Conservation (phyloP, 2,113 vertebrate genomes). For the Accipiter cooperii region DNA sequence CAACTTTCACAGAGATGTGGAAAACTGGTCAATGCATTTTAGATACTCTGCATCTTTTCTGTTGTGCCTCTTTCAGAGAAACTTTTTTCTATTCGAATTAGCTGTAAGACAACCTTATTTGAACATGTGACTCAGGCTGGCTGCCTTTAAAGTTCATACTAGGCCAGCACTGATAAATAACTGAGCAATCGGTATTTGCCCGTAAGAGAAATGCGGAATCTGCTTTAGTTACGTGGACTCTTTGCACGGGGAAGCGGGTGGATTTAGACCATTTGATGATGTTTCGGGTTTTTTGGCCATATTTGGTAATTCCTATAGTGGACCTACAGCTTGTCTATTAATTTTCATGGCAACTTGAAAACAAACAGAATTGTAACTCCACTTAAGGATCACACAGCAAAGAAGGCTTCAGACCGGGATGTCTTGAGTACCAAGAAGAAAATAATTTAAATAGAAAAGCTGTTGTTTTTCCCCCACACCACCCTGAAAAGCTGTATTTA, state of each 20-base stretch:
- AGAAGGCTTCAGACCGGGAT: background rate
- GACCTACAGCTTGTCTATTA: background rate
- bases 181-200: background rate
- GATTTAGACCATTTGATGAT: background rate
- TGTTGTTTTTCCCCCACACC: background rate
- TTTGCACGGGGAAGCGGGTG: background rate
- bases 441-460: background rate
- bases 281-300: background rate
- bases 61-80: background rate
- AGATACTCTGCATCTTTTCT: background rate
- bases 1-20: background rate
- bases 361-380: background rate
- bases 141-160: conserved; percentile 7
- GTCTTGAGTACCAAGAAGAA: background rate
- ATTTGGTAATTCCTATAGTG: background rate
- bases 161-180: conserved; percentile 31
- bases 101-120: background rate
- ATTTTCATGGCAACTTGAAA: conserved; percentile 41
- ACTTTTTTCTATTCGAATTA: background rate
- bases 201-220: background rate
- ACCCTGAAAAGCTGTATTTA: background rate
- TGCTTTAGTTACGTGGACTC: background rate
- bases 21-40: background rate
- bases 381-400: background rate
- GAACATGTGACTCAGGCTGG: background rate